Percentiles rank a stretch among this genome's conserved stretches.
Evolutionary conservation across 2,113 vertebrate species (phyloP).

Genomic region (Clarias batrachus): DNA sequence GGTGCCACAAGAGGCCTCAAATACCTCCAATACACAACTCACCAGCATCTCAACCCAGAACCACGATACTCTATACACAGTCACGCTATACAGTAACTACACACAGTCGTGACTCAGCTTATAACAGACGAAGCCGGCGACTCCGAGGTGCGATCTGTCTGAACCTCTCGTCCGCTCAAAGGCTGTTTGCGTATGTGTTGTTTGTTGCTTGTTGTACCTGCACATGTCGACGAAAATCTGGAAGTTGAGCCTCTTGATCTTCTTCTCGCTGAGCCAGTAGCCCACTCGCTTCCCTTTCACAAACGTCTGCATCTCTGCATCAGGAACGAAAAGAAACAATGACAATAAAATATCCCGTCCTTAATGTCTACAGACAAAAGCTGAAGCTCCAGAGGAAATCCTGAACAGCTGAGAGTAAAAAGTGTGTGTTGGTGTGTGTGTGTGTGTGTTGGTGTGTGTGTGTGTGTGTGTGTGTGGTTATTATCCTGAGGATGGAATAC

Average conservation of each 20-base stretch:
- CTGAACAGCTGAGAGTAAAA: no score
- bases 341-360: background rate
- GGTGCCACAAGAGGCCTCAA: no score
- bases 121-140: no score
- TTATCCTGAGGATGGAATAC: background rate
- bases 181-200: no score
- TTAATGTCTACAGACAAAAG: background rate
- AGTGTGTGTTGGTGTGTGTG: no score
- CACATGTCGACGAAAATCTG: slow-evolving; percentile 84
- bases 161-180: background rate
- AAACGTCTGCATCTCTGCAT: slow-evolving; percentile 81
- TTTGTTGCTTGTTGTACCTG: slow-evolving; percentile 67
- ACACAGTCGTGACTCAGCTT: no score
- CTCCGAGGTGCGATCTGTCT: background rate
- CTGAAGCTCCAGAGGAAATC: background rate
- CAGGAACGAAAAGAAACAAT: background rate
- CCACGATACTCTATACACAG: no score
- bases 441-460: no score
- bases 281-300: slow-evolving; percentile 82
- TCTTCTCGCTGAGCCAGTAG: slow-evolving; percentile 88
- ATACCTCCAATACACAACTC: no score
- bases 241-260: slow-evolving; percentile 85
- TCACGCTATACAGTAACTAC: no score
- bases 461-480: background rate
- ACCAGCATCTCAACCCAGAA: no score